A percentile compares a stretch with the other conserved stretches of the same genome.
These are phyloP conservation scores for Semotilus atromaculatus DNA, from an alignment of 2,797 vertebrate species.

Conservation along the genomic window DNA sequence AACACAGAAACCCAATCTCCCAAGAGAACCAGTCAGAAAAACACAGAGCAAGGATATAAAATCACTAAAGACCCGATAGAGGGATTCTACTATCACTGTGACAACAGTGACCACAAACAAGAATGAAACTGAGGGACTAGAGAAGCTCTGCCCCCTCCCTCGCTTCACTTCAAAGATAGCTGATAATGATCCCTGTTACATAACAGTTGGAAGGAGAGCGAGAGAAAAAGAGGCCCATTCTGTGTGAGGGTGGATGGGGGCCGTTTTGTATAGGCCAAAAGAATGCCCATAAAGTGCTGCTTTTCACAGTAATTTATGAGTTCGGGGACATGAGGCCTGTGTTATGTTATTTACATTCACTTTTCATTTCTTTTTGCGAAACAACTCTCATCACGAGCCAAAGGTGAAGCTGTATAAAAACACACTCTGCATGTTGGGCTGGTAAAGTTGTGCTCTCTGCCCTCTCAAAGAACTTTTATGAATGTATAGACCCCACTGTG, in stretches of 20 bases:
- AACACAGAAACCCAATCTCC: constrained; percentile 28
- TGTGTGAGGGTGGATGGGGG: neutral
- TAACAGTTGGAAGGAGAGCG: constrained; percentile 21
- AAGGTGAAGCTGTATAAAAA: constrained; percentile 35
- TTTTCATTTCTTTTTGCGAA: constrained; percentile 26
- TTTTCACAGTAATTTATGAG: constrained; percentile 42
- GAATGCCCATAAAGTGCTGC: constrained; percentile 40
- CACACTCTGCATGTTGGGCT: neutral
- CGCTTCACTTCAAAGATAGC: constrained; percentile 39
- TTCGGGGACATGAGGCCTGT: constrained; percentile 24
- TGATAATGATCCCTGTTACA: constrained; percentile 45
- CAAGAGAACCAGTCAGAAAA: constrained; percentile 12
- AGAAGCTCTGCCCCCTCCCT: constrained; percentile 22
- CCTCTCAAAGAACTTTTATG: constrained; percentile 29
- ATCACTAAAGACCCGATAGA: neutral
- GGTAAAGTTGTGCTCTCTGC: constrained; percentile 34
- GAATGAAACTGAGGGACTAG: constrained; percentile 8
- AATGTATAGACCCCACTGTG: constrained; percentile 43
- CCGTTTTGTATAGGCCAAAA: constrained; percentile 11
- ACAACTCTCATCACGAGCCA: constrained; percentile 18
- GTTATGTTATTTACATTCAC: constrained; percentile 47
- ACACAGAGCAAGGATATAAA: constrained; percentile 2
- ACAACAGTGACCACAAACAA: constrained; percentile 49
- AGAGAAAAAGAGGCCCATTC: constrained; percentile 21
- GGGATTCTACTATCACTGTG: constrained; percentile 26